phyloP scores from a whole-genome alignment of 2,888 invertebrate species.

The Salpingus planirostris region DNA sequence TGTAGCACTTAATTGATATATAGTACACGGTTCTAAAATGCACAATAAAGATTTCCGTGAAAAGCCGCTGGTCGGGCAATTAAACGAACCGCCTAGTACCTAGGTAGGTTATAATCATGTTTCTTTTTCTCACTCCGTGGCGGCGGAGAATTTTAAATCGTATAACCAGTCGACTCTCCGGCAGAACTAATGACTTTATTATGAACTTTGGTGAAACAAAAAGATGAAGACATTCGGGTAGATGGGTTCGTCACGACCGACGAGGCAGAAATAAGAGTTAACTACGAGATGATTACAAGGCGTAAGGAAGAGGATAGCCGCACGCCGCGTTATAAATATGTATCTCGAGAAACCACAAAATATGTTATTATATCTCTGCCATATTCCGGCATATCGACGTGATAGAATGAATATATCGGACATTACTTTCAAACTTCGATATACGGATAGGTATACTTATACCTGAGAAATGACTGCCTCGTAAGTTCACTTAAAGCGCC shows the following conservation, averaged over 20 bases:
- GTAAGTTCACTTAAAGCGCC: no score
- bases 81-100: no score
- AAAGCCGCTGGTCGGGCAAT: no score
- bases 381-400: constrained; percentile 4
- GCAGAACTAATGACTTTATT: constrained; percentile 25
- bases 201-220: constrained; percentile 19
- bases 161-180: constrained; percentile 1
- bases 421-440: no score
- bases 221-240: constrained; percentile 20
- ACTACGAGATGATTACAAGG: constrained; percentile 19
- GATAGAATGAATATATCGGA: no score
- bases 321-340: constrained; percentile 12
- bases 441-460: no score
- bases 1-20: no score
- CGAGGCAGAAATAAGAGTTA: constrained; percentile 14
- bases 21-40: no score
- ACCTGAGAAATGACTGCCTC: no score
- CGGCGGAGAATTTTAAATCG: no score
- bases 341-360: constrained; percentile 12
- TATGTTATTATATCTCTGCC: constrained; percentile 15
- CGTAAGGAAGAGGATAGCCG: constrained; percentile 15
- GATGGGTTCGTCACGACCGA: constrained; percentile 20
- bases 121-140: not conserved
- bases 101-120: not conserved
- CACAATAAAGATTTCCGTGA: no score